Evolutionary conservation across 1,140 invertebrate genomes (phyloP), one percentile per base, ranked within the genome.

Genomic region (Latrodectus geometricus): DNA sequence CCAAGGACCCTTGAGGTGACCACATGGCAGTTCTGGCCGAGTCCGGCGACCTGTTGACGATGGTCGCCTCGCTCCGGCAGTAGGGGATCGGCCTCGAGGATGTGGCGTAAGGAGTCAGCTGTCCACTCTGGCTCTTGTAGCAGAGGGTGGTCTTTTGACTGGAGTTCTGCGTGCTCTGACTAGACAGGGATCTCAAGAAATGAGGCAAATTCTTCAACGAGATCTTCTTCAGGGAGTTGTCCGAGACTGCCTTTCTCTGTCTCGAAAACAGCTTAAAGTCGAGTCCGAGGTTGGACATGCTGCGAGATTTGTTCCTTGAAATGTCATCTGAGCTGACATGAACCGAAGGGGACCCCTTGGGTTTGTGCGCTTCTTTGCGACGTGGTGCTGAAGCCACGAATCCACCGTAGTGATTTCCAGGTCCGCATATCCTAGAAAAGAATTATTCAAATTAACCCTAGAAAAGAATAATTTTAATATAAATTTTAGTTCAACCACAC

Each of bases 181-280:
- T 89, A 89, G 89, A 89, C 20, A 89, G 80, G 9, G 88, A 88
- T 12, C 89, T 61, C 17, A 89, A 48, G n/a, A 89, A 85, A 5
- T 84, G 50, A 0, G 89, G 89, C 15, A 89, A 61, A 49, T 82
- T 89, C 72, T 74, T 85, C 8, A 89, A 56, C 4, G 88, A 89
- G 20, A 88, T 76, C 52, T 89, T 89, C 66, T 89, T 89, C 14
- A 89, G 86, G 15, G 89, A 89, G 23, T 88, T 88, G 20, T 89
- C 89, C 11, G 89, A 89, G 8, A 75, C 75, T 8, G 87, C 87
- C 74, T 89, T 89, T 4, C 88, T 50, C 66, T 72, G 78, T 48
- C 49, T 66, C 14, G 82, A 88, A 49, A 82, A 81, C 48, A 84
- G 56, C 54, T 66, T 56, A n/a, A 76, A 77, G 15, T 88, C 70